Conservation (phyloP, 2,888 invertebrate species). For the Tineola bisselliella region DNA sequence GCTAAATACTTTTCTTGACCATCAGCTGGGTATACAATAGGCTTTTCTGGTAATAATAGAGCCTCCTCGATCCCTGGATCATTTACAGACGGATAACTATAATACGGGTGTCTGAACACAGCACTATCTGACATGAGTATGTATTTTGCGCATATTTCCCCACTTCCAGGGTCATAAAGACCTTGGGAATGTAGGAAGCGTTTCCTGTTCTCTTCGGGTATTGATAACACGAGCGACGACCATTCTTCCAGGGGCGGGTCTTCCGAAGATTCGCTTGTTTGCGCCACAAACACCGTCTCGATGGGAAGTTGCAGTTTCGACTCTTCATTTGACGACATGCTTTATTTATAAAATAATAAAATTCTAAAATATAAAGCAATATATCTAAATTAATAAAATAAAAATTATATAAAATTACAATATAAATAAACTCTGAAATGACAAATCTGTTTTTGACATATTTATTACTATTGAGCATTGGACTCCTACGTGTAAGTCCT, state of each 20-base stretch:
- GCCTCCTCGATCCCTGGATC: conserved; percentile 46
- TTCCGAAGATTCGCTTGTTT: conserved; percentile 30
- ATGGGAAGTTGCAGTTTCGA: not conserved
- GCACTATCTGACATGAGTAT: conserved; percentile 37
- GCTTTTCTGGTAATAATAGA: conserved; percentile 27
- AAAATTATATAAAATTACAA: not conserved
- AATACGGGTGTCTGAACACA: conserved; percentile 40
- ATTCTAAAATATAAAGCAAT: not conserved
- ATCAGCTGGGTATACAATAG: conserved; percentile 33
- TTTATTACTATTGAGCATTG: not conserved
- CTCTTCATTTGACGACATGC: conserved; percentile 5
- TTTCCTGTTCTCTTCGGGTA: conserved; percentile 28
- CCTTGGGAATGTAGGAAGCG: conserved; percentile 25
- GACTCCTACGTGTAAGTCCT: not conserved
- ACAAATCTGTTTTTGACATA: not conserved
- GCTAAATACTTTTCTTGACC: conserved; percentile 43
- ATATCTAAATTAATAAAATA: not conserved
- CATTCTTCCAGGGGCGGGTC: conserved; percentile 43
- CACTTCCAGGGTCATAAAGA: conserved; percentile 36
- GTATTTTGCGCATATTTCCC: conserved; percentile 41
- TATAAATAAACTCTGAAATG: not conserved
- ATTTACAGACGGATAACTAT: conserved; percentile 38
- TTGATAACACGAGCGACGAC: conserved; percentile 34
- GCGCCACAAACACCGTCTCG: conserved; percentile 14
- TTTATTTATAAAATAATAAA: conserved; percentile 3